phyloP scores from a whole-genome alignment of 2,113 vertebrate species.

The Tachycineta bicolor region DNA sequence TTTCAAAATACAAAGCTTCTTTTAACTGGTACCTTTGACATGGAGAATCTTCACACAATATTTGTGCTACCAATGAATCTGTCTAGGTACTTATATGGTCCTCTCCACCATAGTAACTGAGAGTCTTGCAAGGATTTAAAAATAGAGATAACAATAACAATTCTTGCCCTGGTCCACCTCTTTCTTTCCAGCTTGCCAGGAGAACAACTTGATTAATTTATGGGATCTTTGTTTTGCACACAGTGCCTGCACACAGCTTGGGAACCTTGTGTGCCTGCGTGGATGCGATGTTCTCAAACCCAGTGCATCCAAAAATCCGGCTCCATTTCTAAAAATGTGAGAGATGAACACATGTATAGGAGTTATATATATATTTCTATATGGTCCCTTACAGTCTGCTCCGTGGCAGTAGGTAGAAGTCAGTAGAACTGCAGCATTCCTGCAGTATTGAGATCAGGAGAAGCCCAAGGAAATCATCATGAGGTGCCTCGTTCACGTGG shows the following conservation, averaged over 20 bases:
- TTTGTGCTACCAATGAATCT: background rate
- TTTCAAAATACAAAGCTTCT: background rate
- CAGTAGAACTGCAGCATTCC: background rate
- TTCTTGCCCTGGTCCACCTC: background rate
- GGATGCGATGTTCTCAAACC: background rate
- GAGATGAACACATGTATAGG: background rate
- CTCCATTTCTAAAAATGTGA: background rate
- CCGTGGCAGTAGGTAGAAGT: background rate
- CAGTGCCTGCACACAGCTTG: background rate
- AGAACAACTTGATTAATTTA: slow-evolving; percentile 47
- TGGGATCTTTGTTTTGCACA: slow-evolving; percentile 16
- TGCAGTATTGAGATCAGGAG: background rate
- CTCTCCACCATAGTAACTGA: background rate
- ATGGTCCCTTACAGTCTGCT: background rate
- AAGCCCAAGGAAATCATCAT: background rate
- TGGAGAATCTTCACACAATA: background rate
- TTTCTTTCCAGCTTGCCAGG: background rate
- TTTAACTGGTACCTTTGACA: background rate
- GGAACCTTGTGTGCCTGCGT: background rate
- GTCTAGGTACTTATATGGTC: slow-evolving; percentile 59
- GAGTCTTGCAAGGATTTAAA: slow-evolving; percentile 59
- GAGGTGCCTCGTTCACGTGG: background rate
- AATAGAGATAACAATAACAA: slow-evolving; percentile 65
- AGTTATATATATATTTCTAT: background rate
- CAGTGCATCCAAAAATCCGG: background rate